These are phyloP conservation scores for Drosophila sp. DNA, from an alignment of 1,140 invertebrate species.

Conservation along the genomic window DNA sequence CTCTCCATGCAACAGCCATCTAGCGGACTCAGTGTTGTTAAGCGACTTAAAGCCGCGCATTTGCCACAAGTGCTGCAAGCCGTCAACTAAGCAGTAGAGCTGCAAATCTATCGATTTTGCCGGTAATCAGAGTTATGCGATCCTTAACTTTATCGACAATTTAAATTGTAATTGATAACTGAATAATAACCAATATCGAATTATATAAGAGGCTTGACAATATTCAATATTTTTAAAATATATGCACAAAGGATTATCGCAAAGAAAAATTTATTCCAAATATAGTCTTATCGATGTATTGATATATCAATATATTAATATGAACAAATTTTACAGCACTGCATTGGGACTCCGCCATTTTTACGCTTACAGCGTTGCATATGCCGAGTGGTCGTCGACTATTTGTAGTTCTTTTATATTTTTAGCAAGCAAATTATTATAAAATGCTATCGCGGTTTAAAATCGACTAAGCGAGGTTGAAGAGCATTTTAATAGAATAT, in stretches of 20 bases:
- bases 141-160: too few species aligned
- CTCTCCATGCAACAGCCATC: slow-evolving; percentile 63
- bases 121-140: too few species aligned
- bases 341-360: slow-evolving; percentile 61
- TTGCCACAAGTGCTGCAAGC: slow-evolving; percentile 27
- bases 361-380: slow-evolving; percentile 68
- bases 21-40: slow-evolving; percentile 59
- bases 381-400: slow-evolving; percentile 41
- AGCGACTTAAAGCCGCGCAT: slow-evolving; percentile 5
- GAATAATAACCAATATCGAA: too few species aligned
- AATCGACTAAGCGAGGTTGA: slow-evolving; percentile 29
- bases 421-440: slow-evolving; percentile 21
- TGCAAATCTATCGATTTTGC: too few species aligned
- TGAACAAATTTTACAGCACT: slow-evolving; percentile 16
- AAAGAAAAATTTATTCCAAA: too few species aligned
- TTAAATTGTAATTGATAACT: too few species aligned
- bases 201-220: too few species aligned
- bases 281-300: too few species aligned
- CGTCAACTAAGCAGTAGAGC: too few species aligned
- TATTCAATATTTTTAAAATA: too few species aligned
- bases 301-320: too few species aligned
- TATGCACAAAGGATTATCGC: too few species aligned
- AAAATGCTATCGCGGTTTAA: slow-evolving; percentile 46
- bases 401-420: slow-evolving; percentile 36
- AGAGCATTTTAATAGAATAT: background rate